Evolutionary conservation across 2,113 vertebrate genomes (phyloP).

Genomic region (Equus przewalskii): DNA sequence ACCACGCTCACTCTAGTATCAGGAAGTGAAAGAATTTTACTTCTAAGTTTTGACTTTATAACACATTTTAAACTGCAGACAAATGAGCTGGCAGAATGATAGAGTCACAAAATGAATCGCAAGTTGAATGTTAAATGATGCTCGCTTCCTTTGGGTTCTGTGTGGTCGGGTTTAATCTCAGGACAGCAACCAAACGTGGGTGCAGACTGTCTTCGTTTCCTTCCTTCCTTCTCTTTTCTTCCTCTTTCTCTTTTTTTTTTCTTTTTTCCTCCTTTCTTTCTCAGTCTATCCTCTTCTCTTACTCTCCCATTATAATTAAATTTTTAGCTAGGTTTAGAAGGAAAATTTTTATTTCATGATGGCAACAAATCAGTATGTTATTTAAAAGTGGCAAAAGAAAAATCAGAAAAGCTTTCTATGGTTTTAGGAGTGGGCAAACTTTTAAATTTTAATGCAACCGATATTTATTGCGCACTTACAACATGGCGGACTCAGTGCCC

Average conservation of each 20-base stretch:
- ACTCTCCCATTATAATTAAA: neutral
- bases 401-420: constrained; percentile 12
- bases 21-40: constrained; percentile 81
- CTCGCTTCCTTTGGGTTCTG: constrained; percentile 73
- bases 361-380: constrained; percentile 28
- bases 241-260: neutral
- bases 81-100: constrained; percentile 79
- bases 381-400: constrained; percentile 52
- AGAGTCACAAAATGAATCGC: constrained; percentile 61
- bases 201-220: constrained; percentile 27
- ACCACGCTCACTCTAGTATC: constrained; percentile 70
- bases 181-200: constrained; percentile 61
- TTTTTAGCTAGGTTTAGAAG: constrained; percentile 19
- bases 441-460: neutral
- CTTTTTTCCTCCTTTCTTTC: neutral
- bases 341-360: constrained; percentile 21
- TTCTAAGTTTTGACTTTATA: constrained; percentile 82
- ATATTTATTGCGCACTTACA: neutral
- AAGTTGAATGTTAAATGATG: constrained; percentile 76
- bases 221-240: neutral
- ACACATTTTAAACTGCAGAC: constrained; percentile 83
- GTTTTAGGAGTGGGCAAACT: neutral
- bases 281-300: neutral
- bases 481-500: too few species aligned
- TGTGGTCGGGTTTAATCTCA: constrained; percentile 62